A percentile compares a stretch with the other conserved stretches of the same genome.
Evolutionary conservation across 2,113 vertebrate species (phyloP).

Genomic region (Rynchops niger): DNA sequence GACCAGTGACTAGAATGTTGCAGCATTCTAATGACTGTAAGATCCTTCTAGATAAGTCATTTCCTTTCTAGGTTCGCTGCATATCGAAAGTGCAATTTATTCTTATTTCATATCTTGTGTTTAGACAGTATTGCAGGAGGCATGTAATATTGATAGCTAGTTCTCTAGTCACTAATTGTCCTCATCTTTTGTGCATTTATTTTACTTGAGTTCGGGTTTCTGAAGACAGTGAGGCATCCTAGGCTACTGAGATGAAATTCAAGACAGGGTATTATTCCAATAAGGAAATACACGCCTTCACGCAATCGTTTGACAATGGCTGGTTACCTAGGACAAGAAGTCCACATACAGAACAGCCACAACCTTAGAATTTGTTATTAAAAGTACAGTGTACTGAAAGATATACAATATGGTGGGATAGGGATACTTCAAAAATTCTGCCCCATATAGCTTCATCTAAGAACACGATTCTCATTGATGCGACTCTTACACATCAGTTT

Average conservation of each 20-base stretch:
- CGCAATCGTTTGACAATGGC: background rate
- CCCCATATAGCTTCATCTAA: background rate
- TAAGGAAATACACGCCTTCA: background rate
- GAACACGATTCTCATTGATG: background rate
- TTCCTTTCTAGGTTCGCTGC: background rate
- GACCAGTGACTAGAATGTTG: background rate
- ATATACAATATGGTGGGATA: background rate
- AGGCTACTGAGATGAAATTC: background rate
- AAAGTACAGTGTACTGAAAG: background rate
- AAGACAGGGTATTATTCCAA: background rate
- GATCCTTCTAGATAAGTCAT: background rate
- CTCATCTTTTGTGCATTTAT: constrained; percentile 22
- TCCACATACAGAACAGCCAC: background rate
- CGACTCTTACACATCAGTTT: background rate
- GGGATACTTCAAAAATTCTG: background rate
- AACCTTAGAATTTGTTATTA: background rate
- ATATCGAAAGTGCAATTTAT: constrained; percentile 36
- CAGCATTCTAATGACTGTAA: background rate
- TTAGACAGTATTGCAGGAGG: constrained; percentile 42
- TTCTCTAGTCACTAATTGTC: background rate
- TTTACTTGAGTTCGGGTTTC: background rate
- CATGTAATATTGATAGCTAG: constrained; percentile 65
- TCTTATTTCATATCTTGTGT: constrained; percentile 56
- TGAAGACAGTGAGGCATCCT: background rate
- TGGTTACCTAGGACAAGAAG: background rate